Evolutionary conservation across 2,888 invertebrate species (phyloP).

Genomic region (Eurytoma adleriae): DNA sequence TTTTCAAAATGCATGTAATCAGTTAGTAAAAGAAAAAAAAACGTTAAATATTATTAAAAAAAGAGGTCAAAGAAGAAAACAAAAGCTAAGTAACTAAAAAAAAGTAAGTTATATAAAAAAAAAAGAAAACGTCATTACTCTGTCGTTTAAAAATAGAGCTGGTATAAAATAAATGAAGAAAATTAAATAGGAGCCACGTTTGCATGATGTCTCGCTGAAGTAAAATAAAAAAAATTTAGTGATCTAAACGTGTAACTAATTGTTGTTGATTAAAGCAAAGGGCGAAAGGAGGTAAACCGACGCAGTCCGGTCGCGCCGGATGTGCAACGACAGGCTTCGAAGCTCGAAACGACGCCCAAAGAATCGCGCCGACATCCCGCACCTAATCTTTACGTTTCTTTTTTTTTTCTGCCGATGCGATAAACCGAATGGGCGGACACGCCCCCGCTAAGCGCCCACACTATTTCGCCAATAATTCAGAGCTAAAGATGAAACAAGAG

Average conservation of each 20-base stretch:
- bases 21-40: background rate
- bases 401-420: slow-evolving; percentile 21
- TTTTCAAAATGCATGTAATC: slow-evolving; percentile 50
- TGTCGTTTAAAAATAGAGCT: slow-evolving; percentile 42
- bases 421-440: slow-evolving; percentile 35
- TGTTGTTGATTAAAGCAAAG: slow-evolving; percentile 29
- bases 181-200: slow-evolving; percentile 52
- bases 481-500: slow-evolving; percentile 37
- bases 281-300: slow-evolving; percentile 7
- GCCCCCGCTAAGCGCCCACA: slow-evolving; percentile 25
- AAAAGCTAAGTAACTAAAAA: background rate
- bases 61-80: slow-evolving; percentile 10
- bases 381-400: too few relatives aligned
- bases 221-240: slow-evolving; percentile 30
- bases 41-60: slow-evolving; percentile 28
- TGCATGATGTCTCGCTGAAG: slow-evolving; percentile 52
- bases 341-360: too few relatives aligned
- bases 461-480: slow-evolving; percentile 34
- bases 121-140: slow-evolving; percentile 16
- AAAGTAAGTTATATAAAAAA: background rate
- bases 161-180: slow-evolving; percentile 47
- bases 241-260: slow-evolving; percentile 49
- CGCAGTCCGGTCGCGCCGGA: background rate
- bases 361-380: too few relatives aligned
- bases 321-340: background rate